Evolutionary conservation across 2,888 invertebrate genomes (phyloP).

Genomic region (Sympetrum striolatum): DNA sequence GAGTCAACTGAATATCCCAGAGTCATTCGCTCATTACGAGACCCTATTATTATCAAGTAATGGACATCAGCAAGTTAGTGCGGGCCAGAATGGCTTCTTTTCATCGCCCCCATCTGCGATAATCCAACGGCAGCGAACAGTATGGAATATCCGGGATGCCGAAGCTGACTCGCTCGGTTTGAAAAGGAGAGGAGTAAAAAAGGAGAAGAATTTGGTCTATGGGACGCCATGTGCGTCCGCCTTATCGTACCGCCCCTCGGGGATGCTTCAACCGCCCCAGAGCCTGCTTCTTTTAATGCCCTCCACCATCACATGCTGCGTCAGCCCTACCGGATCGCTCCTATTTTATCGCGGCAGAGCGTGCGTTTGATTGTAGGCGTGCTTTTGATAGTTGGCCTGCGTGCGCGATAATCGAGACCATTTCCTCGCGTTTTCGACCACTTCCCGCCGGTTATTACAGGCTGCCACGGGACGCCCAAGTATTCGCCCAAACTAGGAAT

Average conservation of each 20-base stretch:
- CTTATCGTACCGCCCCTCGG: not conserved
- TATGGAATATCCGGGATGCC: constrained; percentile 19
- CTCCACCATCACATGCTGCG: no score
- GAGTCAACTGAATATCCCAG: no score
- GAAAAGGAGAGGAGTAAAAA: not conserved
- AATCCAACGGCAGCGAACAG: not conserved
- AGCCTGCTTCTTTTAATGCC: no score
- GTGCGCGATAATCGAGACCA: not conserved
- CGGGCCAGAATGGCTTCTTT: not conserved
- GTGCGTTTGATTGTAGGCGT: no score
- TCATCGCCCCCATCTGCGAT: not conserved
- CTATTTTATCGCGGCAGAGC: no score
- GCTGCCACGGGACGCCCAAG: no score
- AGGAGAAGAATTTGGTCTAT: not conserved
- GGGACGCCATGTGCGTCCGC: not conserved
- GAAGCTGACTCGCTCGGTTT: not conserved
- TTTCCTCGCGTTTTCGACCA: not conserved
- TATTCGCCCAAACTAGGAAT: no score
- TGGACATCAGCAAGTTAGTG: not conserved
- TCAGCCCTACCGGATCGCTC: no score
- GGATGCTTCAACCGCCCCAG: not conserved
- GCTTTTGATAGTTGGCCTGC: not conserved
- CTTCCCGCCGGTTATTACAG: not conserved
- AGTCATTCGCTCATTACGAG: no score
- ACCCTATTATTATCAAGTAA: not conserved